These are phyloP conservation scores for Drosophila saltans DNA, from an alignment of 1,140 invertebrate species.

Conservation along the genomic window DNA sequence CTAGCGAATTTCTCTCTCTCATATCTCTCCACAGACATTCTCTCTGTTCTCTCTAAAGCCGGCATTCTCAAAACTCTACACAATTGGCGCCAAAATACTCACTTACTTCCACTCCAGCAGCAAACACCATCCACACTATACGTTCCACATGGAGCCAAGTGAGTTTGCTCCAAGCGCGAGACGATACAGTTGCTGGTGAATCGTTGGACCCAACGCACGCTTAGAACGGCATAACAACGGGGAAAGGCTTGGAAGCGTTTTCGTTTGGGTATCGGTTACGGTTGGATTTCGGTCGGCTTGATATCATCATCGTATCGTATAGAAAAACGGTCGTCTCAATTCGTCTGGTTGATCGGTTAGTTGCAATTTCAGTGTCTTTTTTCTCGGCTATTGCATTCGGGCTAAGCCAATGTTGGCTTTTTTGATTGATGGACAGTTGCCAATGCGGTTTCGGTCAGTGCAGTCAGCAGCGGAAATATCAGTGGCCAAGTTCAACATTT, in stretches of 20 bases:
- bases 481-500: constrained; percentile 5
- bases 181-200: constrained; percentile 66
- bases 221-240: constrained; percentile 35
- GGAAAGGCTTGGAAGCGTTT: constrained; percentile 29
- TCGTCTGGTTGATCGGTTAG: constrained; percentile 46
- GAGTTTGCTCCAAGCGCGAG: constrained; percentile 44
- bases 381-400: constrained; percentile 59
- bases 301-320: constrained; percentile 1
- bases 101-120: constrained; percentile 17
- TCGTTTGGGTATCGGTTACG: constrained; percentile 25
- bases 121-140: constrained; percentile 49
- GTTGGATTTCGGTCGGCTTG: constrained; percentile 33
- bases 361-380: constrained; percentile 48
- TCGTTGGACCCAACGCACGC: constrained; percentile 60
- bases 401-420: constrained; percentile 33
- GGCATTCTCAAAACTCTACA: constrained; percentile 62
- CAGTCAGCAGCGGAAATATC: constrained; percentile 42
- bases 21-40: constrained; percentile 16
- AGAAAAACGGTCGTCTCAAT: not conserved
- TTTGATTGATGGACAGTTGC: constrained; percentile 74
- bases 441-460: constrained; percentile 58
- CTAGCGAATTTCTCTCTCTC: not conserved
- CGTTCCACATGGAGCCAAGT: constrained; percentile 56
- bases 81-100: constrained; percentile 64
- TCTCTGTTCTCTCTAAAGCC: constrained; percentile 31